Evolutionary conservation across 2,797 vertebrate species (phyloP).

Genomic region (Anguilla megastoma): DNA sequence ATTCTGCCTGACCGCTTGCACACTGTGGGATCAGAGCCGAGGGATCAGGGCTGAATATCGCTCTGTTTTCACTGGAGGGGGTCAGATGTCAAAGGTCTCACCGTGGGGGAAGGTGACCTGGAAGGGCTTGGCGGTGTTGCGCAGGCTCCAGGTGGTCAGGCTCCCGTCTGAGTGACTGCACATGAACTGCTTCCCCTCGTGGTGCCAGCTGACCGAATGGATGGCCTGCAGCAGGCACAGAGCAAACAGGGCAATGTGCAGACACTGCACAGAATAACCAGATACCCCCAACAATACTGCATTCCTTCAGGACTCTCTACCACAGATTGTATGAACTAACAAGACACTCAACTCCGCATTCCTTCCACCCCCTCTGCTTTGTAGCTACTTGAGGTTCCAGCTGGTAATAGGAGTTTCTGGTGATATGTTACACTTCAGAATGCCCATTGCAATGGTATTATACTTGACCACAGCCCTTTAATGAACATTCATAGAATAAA

Average conservation of each 20-base stretch:
- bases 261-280: not conserved
- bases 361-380: not conserved
- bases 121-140: conserved; percentile 91
- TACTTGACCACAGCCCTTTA: not conserved
- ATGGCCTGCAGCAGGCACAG: conserved; percentile 78
- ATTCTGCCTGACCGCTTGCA: not conserved
- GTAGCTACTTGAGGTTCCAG: not conserved
- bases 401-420: not conserved
- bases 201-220: conserved; percentile 96
- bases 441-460: not conserved
- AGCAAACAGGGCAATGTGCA: not conserved
- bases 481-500: not conserved
- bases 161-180: conserved; percentile 99
- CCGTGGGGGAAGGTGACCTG: conserved; percentile 96
- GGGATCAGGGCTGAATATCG: not conserved
- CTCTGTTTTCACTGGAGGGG: not conserved
- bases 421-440: not conserved
- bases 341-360: not conserved
- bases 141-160: conserved; percentile 92
- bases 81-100: conserved; percentile 63
- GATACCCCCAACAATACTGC: not conserved
- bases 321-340: not conserved
- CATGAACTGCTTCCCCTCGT: conserved; percentile 98
- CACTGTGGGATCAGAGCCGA: not conserved
- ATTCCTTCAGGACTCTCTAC: not conserved